Evolutionary conservation across 1,140 invertebrate genomes (phyloP), one percentile per base, ranked within the genome.

Genomic region (Drosophila pseudoobscura): DNA sequence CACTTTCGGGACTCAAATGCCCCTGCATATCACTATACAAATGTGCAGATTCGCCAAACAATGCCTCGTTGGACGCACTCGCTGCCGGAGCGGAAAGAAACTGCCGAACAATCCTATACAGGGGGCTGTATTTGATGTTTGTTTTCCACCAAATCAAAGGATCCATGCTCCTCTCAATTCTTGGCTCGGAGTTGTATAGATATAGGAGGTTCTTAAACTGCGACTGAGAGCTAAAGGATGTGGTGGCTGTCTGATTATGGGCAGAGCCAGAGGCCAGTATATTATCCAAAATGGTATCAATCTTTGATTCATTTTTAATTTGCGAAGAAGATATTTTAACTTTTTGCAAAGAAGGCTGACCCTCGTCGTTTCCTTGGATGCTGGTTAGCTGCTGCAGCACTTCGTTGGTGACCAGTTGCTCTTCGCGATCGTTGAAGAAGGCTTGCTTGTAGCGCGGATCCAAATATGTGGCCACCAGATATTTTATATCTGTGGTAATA

Each of bases 361-460:
- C 50, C 5, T 49, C 47, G 1, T 50, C 17, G 4, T 24, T 17
- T 1, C 6, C 17, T 6, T 55, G 60, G 3, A 22, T n/a, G 26
- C 31, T 11, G 17, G 26, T 31, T 0, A 78, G 43, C 22, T 66
- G 35, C 7, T 56, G 1, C 7, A 84, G 22, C 22, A 79, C 41
- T 41, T 79, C 65, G 24, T 84, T 69, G n/a, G 76, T 68, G 7
- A 83, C 80, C 20, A 75, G 49, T 6, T 75, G 53, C 29, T 70
- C 65, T 29, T 83, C 70, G 13, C 63, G 70, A 11, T 83, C 75
- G 5, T 35, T 84, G 1, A 83, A 83, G 22, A 83, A 83, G 0
- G 79, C 75, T 15, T 84, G 79, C 35, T 83, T 83, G 43, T 83
- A 83, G 1, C 79, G 66, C 2, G 79, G 79, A 79, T 83, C 79